phyloP scores from a whole-genome alignment of 2,113 vertebrate genomes.

The Alethe diademata region DNA sequence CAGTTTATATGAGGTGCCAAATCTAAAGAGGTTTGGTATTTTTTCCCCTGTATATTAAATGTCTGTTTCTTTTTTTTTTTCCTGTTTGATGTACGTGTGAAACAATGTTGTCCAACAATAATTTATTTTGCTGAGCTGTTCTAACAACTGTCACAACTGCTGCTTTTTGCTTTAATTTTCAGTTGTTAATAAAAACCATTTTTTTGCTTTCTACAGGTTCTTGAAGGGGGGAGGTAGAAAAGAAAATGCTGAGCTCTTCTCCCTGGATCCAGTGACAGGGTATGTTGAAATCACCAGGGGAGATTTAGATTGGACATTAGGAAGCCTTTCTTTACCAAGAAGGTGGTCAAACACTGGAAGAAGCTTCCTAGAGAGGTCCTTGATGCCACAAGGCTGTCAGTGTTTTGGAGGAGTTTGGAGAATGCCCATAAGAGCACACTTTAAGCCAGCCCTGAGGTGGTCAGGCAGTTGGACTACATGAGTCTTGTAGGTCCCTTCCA shows the following conservation, averaged over 20 bases:
- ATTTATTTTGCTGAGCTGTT: constrained; percentile 77
- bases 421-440: not conserved
- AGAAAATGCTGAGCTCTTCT: not conserved
- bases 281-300: accelerated
- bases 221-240: not conserved
- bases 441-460: not conserved
- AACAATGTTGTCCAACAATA: constrained; percentile 69
- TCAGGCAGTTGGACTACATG: not conserved
- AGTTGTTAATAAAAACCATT: not conserved
- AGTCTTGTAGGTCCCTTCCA: not conserved
- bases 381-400: not conserved
- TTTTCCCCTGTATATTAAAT: constrained; percentile 53
- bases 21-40: constrained; percentile 45
- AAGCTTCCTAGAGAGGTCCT: not conserved
- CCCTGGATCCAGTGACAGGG: not conserved
- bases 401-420: not conserved
- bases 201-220: not conserved
- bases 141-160: constrained; percentile 63
- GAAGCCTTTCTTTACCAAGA: not conserved
- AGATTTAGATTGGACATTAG: not conserved
- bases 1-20: constrained; percentile 76
- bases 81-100: constrained; percentile 72
- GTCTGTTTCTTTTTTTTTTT: constrained; percentile 38
- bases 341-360: not conserved
- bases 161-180: constrained; percentile 18